phyloP scores from a whole-genome alignment of 2,888 invertebrate species.

The Spodoptera littoralis region DNA sequence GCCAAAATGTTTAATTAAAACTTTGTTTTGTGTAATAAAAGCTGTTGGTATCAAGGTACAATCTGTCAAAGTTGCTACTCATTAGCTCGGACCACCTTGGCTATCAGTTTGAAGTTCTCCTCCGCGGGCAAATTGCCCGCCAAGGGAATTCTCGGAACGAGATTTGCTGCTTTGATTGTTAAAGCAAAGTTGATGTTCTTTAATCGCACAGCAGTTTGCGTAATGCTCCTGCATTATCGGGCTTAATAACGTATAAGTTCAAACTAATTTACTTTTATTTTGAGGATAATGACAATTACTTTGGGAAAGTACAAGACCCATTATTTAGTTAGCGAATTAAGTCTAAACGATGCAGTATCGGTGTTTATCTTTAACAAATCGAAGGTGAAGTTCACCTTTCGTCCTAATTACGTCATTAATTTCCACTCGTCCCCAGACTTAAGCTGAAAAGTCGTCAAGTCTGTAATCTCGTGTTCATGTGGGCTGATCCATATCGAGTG shows the following conservation, averaged over 20 bases:
- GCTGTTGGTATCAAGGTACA: conserved; percentile 48
- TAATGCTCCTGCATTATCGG: too few relatives aligned
- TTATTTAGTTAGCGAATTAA: too few relatives aligned
- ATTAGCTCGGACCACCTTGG: conserved; percentile 36
- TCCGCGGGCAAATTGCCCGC: conserved; percentile 18
- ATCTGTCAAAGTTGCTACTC: conserved; percentile 52
- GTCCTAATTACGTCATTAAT: not conserved
- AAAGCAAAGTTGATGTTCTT: conserved; percentile 6
- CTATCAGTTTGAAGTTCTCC: conserved; percentile 39
- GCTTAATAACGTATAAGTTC: too few relatives aligned
- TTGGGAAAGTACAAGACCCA: too few relatives aligned
- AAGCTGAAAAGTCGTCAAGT: conserved; percentile 1
- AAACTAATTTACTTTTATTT: too few relatives aligned
- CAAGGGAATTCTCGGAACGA: conserved; percentile 15
- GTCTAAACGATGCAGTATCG: too few relatives aligned
- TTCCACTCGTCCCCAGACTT: not conserved
- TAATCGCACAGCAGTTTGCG: not conserved
- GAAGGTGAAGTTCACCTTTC: not conserved
- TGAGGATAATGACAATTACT: too few relatives aligned
- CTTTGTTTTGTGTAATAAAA: conserved; percentile 53
- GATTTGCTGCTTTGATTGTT: conserved; percentile 13
- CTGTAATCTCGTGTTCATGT: conserved; percentile 19
- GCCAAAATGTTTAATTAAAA: conserved; percentile 56
- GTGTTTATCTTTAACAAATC: too few relatives aligned
- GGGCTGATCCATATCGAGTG: conserved; percentile 8